Evolutionary conservation across 2,888 invertebrate species (phyloP).

Genomic region (Troglohyphantes excavatus): DNA sequence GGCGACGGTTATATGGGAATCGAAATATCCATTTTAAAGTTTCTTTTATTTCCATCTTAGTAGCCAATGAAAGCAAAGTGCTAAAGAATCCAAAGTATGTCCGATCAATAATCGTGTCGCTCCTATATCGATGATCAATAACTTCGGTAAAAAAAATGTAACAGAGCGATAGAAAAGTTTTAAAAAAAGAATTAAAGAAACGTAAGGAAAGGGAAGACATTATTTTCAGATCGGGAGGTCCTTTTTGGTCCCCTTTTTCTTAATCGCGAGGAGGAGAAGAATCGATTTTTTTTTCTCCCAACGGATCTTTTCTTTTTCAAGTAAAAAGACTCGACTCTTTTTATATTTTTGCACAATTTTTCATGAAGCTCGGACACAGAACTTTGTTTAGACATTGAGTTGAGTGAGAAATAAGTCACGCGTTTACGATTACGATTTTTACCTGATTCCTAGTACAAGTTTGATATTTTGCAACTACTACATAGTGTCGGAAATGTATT

Average conservation of each 20-base stretch:
- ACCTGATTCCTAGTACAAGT: no score
- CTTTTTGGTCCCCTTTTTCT: constrained; percentile 44
- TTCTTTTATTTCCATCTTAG: not conserved
- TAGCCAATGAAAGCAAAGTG: constrained; percentile 8
- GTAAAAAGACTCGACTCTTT: not conserved
- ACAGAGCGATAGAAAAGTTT: constrained; percentile 45
- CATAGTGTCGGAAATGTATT: no score
- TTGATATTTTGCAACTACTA: no score
- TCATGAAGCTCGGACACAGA: constrained; percentile 13
- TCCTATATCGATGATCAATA: constrained; percentile 67
- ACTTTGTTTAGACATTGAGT: constrained; percentile 44
- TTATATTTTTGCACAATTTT: not conserved
- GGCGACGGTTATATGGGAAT: constrained; percentile 44
- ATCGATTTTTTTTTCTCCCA: constrained; percentile 56
- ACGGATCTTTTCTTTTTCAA: not conserved
- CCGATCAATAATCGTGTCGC: constrained; percentile 66
- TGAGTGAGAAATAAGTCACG: constrained; percentile 54
- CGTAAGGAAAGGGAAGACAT: constrained; percentile 51
- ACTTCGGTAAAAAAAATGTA: constrained; percentile 55
- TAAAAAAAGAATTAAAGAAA: constrained; percentile 44
- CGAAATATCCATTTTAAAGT: constrained; percentile 36
- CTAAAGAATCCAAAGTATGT: constrained; percentile 40
- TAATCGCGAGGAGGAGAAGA: constrained; percentile 64
- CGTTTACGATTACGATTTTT: no score
- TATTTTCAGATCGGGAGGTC: constrained; percentile 68